Percentiles rank a stretch among this genome's conserved stretches.
Conservation (phyloP, 2,888 invertebrate genomes). For the Caenorhabditis imperialis region DNA sequence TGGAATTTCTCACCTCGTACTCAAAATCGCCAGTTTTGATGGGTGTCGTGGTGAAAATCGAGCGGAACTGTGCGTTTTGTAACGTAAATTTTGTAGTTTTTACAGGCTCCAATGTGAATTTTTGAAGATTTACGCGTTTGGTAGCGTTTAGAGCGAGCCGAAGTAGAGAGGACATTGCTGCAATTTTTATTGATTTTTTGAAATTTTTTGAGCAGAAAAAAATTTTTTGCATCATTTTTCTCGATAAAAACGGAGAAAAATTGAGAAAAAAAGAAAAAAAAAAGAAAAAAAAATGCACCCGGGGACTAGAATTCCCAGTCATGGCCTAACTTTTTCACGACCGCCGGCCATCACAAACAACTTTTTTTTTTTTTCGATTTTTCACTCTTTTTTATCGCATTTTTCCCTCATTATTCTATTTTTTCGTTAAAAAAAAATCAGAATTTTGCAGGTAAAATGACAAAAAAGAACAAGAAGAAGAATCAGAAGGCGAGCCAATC, state of each 20-base stretch:
- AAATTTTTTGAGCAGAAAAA: background rate
- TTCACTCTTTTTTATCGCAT: constrained; percentile 3
- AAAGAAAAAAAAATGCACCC: no score
- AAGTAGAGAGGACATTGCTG: constrained; percentile 21
- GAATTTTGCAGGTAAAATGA: constrained; percentile 23
- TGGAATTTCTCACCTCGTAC: constrained; percentile 40
- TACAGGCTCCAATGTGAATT: no score
- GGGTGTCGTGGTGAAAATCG: constrained; percentile 7
- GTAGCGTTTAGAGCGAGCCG: constrained; percentile 23
- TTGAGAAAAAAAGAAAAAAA: constrained; percentile 4
- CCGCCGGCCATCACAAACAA: no score
- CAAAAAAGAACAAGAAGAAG: constrained; percentile 38
- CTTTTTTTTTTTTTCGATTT: constrained; percentile 3
- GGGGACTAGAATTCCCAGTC: constrained; percentile 5
- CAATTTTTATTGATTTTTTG: background rate
- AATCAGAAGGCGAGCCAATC: constrained; percentile 9
- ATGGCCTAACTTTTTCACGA: constrained; percentile 10
- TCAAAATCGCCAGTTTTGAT: constrained; percentile 54
- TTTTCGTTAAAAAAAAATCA: background rate
- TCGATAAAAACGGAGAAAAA: constrained; percentile 8
- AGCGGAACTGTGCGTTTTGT: constrained; percentile 24
- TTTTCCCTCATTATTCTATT: constrained; percentile 5
- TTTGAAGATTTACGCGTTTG: background rate
- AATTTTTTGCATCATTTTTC: background rate
- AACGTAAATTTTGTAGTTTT: no score